Conservation (phyloP, 2,797 vertebrate genomes). For the Microctenopoma steveboyesi region DNA sequence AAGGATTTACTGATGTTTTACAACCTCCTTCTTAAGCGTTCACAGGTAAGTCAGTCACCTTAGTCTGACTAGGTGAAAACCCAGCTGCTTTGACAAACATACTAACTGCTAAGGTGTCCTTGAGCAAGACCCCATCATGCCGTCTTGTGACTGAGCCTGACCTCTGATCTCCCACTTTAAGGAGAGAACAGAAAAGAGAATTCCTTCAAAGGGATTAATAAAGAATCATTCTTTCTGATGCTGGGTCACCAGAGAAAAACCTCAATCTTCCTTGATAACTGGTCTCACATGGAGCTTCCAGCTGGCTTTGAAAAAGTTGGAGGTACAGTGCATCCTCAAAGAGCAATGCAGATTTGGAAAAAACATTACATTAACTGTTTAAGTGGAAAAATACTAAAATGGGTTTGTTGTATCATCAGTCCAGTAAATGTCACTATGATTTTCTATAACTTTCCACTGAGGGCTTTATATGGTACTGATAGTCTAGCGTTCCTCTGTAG, state of each 20-base stretch:
- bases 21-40: slow-evolving; percentile 44
- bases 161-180: slow-evolving; percentile 61
- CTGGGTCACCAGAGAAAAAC: slow-evolving; percentile 45
- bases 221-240: slow-evolving; percentile 43
- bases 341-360: slow-evolving; percentile 15
- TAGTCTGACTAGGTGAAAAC: slow-evolving; percentile 22
- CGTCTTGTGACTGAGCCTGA: slow-evolving; percentile 38
- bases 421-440: neutral
- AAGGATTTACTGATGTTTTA: slow-evolving; percentile 27
- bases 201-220: slow-evolving; percentile 64
- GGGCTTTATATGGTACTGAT: neutral
- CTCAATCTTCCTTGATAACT: slow-evolving; percentile 44
- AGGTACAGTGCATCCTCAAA: slow-evolving; percentile 14
- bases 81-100: slow-evolving; percentile 27
- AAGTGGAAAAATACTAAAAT: neutral
- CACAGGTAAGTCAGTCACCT: slow-evolving; percentile 11
- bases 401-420: neutral
- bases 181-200: slow-evolving; percentile 41
- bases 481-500: too few relatives aligned
- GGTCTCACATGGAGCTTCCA: slow-evolving; percentile 40
- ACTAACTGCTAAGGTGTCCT: slow-evolving; percentile 34
- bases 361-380: neutral
- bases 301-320: slow-evolving; percentile 5
- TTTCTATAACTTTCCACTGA: neutral
- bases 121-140: slow-evolving; percentile 30